Evolutionary conservation across 1,140 invertebrate species (phyloP), one percentile per base, ranked within the genome.

Genomic region (Nixonia krombeini): DNA sequence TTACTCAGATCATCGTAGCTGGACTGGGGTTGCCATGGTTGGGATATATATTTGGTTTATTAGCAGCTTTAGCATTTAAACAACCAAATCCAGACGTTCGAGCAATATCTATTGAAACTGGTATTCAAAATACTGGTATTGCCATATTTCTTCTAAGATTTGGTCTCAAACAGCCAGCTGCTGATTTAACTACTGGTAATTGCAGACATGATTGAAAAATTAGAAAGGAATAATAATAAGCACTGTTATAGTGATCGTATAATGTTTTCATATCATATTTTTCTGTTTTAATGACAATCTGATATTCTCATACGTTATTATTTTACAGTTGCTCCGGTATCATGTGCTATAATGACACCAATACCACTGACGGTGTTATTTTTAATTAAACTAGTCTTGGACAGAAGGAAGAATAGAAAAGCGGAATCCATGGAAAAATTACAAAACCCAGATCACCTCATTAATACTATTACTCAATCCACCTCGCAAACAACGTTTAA

Each of bases 41-140:
- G 13, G 97, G 96, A 3, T 99, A 96, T 83, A 28, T 90, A 2
- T 84, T 91, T 23, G 96, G 95, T 17, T 91, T 88, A 55, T 13
- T 88, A 18, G 42, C 88, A 0, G 89, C 93, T 0, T 77, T 82
- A 23, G 9, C 92, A 1, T 87, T 89, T 8, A 84, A 87, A 33
- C 92, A 93, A 79, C 79, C 88, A 4, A 71, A 85, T 23, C 74
- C 85, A 10, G 93, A 97, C 74, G 85, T 90, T 4, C 84, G 96
- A 1, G 94, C 96, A 1, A 96, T 98, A 70, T 90, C 93, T 4
- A 92, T 98, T 53, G 96, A 98, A 86, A 96, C 95, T 9, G 96
- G 96, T 29, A 91, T 98, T 45, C 96, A 98, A 84, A 98, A 98
- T 84, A 97, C 96, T 0, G 96, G 96, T 12, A 94, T 97, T 63